These are phyloP conservation scores for Threskiornis aethiopicus DNA, from an alignment of 2,797 vertebrate species.

Conservation along the genomic window DNA sequence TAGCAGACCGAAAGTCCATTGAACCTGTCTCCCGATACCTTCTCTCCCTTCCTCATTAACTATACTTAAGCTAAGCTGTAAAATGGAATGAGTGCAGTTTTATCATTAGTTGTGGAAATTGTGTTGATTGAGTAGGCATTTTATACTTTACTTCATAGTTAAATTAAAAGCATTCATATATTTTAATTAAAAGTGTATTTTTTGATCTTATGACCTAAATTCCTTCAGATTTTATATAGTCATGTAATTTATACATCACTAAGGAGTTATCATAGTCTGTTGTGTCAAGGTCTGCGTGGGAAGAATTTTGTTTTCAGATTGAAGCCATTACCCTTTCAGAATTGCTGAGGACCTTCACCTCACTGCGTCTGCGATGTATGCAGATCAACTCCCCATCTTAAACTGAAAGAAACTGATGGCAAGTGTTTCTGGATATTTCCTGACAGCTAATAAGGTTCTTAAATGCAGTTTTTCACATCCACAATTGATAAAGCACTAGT, in stretches of 20 bases:
- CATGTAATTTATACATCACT: not conserved
- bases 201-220: not conserved
- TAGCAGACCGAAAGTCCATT: not conserved
- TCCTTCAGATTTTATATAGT: not conserved
- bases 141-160: not conserved
- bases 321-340: not conserved
- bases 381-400: not conserved
- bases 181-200: not conserved
- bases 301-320: not conserved
- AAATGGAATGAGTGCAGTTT: not conserved
- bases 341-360: not conserved
- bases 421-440: not conserved
- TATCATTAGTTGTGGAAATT: not conserved
- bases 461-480: not conserved
- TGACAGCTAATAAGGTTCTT: not conserved
- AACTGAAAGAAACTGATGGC: not conserved
- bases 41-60: not conserved
- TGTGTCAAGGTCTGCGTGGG: not conserved
- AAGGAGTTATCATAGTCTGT: not conserved
- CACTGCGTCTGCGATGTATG: not conserved
- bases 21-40: not conserved
- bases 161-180: not conserved
- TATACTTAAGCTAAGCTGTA: not conserved
- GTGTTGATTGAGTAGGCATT: not conserved
- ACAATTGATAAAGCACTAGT: not conserved